phyloP scores from a whole-genome alignment of 2,888 invertebrate species.

The Drosophila fungiperda region DNA sequence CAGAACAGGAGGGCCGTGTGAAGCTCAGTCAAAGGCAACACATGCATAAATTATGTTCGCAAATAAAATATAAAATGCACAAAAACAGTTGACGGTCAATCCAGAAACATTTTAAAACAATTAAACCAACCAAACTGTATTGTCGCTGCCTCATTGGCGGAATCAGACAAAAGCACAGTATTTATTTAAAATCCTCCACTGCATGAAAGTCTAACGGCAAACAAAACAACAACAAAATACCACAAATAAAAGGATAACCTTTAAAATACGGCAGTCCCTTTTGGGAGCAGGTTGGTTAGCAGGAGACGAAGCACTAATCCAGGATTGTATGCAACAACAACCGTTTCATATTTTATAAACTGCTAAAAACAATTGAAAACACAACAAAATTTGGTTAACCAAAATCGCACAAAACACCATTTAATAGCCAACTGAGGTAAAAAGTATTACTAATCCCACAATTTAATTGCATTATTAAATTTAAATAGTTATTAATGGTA shows the following conservation, averaged over 20 bases:
- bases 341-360: conserved; percentile 56
- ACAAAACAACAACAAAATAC: not conserved
- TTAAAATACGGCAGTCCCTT: conserved; percentile 40
- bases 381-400: conserved; percentile 50
- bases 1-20: not conserved
- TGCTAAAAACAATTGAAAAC: conserved; percentile 30
- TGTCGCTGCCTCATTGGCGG: conserved; percentile 22
- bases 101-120: conserved; percentile 67
- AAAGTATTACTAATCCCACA: conserved; percentile 21
- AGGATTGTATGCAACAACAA: conserved; percentile 23
- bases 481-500: conserved; percentile 27
- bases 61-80: conserved; percentile 59
- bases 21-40: conserved; percentile 43
- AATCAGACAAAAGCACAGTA: conserved; percentile 41
- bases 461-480: conserved; percentile 30
- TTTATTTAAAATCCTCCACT: conserved; percentile 54
- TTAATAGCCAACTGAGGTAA: conserved; percentile 8
- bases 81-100: conserved; percentile 22
- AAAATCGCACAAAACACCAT: conserved; percentile 36
- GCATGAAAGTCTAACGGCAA: conserved; percentile 20
- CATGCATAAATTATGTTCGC: conserved; percentile 57
- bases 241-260: conserved; percentile 19
- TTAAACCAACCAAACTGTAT: conserved; percentile 60
- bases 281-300: not conserved
- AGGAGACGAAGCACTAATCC: not conserved